phyloP scores from a whole-genome alignment of 92 coral and sea anemone genomes.

The Phymanthus crucifer region DNA sequence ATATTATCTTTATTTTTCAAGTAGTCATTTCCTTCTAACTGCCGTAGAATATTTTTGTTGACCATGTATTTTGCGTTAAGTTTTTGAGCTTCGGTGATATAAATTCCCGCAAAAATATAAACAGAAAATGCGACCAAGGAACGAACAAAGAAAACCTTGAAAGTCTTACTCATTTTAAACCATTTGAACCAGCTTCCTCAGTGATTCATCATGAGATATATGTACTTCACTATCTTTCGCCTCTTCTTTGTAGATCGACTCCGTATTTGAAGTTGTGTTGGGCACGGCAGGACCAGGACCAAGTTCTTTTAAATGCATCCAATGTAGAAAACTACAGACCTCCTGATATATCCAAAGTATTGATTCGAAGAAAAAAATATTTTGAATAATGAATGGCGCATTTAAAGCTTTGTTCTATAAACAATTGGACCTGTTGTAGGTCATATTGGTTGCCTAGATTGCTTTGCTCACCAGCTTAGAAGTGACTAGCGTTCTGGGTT shows the following conservation, averaged over 20 bases:
- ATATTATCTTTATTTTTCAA: neutral
- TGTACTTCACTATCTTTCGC: neutral
- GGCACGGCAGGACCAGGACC: too few species aligned
- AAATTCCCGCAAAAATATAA: constrained; percentile 12
- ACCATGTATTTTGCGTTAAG: neutral
- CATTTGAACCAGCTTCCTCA: neutral
- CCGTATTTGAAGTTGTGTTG: too few species aligned
- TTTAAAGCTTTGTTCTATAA: constrained; percentile 21
- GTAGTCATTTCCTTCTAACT: constrained; percentile 1
- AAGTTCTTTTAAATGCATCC: too few species aligned
- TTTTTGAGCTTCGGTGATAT: neutral
- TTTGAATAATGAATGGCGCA: constrained; percentile 36
- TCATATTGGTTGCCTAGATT: too few species aligned
- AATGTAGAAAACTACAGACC: too few species aligned
- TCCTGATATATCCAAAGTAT: constrained; percentile 19
- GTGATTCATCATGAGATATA: neutral
- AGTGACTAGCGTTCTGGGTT: too few species aligned
- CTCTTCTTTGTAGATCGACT: too few species aligned
- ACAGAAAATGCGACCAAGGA: constrained; percentile 2
- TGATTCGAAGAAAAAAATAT: neutral
- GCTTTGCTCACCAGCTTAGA: too few species aligned
- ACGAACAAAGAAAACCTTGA: constrained; percentile 2
- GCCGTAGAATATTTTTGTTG: constrained; percentile 18
- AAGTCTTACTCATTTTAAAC: neutral
- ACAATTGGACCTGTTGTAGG: constrained; percentile 29